phyloP scores from a whole-genome alignment of 2,888 invertebrate genomes.

The Drosophila pseudotalamancana region DNA sequence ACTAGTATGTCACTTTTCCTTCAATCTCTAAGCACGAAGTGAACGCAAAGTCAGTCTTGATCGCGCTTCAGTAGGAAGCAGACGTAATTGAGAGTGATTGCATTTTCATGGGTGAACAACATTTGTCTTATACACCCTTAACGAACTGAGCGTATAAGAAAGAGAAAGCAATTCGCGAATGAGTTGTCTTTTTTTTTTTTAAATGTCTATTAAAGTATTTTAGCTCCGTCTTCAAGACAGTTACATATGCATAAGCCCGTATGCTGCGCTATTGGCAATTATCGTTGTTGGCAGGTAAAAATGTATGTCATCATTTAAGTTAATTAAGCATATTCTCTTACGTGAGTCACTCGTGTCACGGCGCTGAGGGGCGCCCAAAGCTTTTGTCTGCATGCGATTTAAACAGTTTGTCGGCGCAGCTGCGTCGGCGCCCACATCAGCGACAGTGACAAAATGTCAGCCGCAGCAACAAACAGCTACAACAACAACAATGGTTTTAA shows the following conservation, averaged over 20 bases:
- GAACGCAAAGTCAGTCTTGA: not conserved
- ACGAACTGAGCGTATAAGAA: not conserved
- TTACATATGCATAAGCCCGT: not conserved
- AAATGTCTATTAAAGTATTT: not conserved
- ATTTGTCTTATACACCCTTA: not conserved
- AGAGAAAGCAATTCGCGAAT: not conserved
- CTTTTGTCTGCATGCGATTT: slow-evolving; percentile 27
- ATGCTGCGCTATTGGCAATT: not conserved
- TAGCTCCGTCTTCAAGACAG: not conserved
- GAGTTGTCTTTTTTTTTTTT: no score
- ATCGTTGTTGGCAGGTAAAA: not conserved
- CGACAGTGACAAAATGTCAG: slow-evolving; percentile 59
- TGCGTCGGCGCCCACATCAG: slow-evolving; percentile 32
- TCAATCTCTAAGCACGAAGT: no score
- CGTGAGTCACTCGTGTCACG: slow-evolving; percentile 37
- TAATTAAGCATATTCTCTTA: slow-evolving; percentile 20
- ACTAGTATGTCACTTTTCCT: not conserved
- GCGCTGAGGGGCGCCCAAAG: slow-evolving; percentile 11
- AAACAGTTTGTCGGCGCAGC: slow-evolving; percentile 16
- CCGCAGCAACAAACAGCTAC: slow-evolving; percentile 20
- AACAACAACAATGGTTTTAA: slow-evolving; percentile 12
- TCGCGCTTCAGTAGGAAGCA: not conserved
- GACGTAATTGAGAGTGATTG: slow-evolving; percentile 1
- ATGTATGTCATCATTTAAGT: slow-evolving; percentile 15
- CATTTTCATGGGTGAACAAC: not conserved